These are phyloP conservation scores for Aphrocallistes beatrix DNA, from an alignment of 37 sponge, comb jelly and placozoan species.

Conservation along the genomic window DNA sequence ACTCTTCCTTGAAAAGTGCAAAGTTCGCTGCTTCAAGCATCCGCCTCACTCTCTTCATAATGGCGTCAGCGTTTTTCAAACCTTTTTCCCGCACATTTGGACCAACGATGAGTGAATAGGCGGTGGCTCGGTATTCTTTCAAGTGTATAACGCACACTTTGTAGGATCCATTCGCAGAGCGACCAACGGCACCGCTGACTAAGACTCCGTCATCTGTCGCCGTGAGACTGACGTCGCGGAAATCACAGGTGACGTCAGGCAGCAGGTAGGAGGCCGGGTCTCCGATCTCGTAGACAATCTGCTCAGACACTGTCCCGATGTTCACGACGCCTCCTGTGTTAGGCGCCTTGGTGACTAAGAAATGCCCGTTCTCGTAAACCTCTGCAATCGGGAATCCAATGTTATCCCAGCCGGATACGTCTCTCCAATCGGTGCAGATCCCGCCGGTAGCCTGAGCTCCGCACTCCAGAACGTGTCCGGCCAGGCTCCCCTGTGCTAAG, in stretches of 20 bases:
- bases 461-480: constrained; percentile 95
- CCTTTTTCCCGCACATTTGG: constrained; percentile 70
- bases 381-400: constrained; percentile 96
- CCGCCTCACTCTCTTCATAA: constrained; percentile 49
- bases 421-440: constrained; percentile 92
- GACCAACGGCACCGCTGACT: constrained; percentile 71
- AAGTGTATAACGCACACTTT: constrained; percentile 81
- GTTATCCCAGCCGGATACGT: constrained; percentile 72
- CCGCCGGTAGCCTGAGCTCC: constrained; percentile 97
- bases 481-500: constrained; percentile 72
- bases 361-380: constrained; percentile 46
- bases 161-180: constrained; percentile 43
- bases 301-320: constrained; percentile 75
- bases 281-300: constrained; percentile 96
- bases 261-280: constrained; percentile 75
- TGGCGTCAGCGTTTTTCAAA: constrained; percentile 56
- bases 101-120: constrained; percentile 60
- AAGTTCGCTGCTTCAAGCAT: constrained; percentile 49
- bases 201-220: constrained; percentile 44
- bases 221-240: constrained; percentile 53
- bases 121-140: constrained; percentile 68
- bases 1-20: constrained; percentile 47
- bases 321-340: constrained; percentile 79
- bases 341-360: constrained; percentile 66
- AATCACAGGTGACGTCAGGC: constrained; percentile 96